Evolutionary conservation across 2,888 invertebrate genomes (phyloP).

Genomic region (Nephrotoma guestfalica): DNA sequence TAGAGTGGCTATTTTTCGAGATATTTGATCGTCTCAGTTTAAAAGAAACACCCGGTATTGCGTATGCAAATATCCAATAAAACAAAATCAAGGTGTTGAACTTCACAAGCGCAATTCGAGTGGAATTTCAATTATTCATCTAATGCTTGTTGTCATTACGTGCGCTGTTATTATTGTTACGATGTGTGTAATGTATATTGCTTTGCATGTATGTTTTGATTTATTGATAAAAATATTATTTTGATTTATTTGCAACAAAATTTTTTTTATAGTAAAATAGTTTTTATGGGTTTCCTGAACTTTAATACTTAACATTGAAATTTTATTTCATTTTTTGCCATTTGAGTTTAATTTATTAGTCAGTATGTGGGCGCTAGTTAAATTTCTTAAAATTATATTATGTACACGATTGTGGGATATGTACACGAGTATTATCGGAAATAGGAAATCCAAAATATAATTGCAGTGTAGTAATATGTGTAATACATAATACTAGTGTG

Average conservation of each 20-base stretch:
- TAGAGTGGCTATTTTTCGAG: too few relatives aligned
- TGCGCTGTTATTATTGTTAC: background rate
- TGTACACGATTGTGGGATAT: background rate
- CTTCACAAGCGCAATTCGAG: background rate
- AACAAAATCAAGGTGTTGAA: background rate
- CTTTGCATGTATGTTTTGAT: background rate
- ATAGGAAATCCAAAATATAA: background rate
- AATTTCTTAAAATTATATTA: background rate
- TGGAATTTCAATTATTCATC: background rate
- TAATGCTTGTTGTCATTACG: background rate
- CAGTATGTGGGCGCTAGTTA: background rate
- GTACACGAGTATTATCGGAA: background rate
- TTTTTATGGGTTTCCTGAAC: background rate
- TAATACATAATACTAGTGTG: background rate
- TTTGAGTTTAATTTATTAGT: background rate
- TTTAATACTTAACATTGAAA: background rate
- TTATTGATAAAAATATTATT: background rate
- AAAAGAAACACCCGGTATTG: too few relatives aligned
- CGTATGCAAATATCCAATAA: background rate
- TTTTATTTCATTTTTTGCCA: background rate
- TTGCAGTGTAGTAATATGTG: background rate
- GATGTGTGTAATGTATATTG: background rate
- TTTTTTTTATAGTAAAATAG: background rate
- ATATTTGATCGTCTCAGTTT: too few relatives aligned
- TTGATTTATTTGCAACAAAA: background rate